These are phyloP conservation scores for Distichodus sexfasciatus DNA, from an alignment of 2,797 vertebrate species.

Conservation along the genomic window DNA sequence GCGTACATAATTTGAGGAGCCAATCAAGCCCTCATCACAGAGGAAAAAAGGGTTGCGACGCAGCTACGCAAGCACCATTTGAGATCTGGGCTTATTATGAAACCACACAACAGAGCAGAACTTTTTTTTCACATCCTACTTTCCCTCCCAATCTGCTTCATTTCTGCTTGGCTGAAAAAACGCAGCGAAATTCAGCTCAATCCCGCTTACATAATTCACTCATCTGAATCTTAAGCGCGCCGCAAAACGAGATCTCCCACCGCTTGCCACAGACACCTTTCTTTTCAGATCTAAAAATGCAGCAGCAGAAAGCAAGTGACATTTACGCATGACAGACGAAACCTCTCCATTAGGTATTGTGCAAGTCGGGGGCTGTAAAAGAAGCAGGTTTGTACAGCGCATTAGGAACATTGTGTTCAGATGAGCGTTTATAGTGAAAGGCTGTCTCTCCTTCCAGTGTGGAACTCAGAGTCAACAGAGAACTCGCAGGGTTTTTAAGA, in stretches of 20 bases:
- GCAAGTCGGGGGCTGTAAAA: background rate
- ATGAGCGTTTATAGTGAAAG: too few relatives aligned
- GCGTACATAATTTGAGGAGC: background rate
- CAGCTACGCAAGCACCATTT: background rate
- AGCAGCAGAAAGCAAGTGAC: background rate
- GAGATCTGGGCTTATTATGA: slow-evolving; percentile 22
- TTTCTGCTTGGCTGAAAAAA: slow-evolving; percentile 13
- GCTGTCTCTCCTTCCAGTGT: too few relatives aligned
- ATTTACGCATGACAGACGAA: background rate
- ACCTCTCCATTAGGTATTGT: too few relatives aligned
- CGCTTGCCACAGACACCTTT: background rate
- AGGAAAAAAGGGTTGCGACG: background rate
- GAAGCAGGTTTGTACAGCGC: too few relatives aligned
- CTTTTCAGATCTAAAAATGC: background rate
- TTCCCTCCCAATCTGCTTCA: slow-evolving; percentile 13
- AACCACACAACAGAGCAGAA: slow-evolving; percentile 3
- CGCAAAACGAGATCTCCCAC: background rate
- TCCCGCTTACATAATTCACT: slow-evolving; percentile 12
- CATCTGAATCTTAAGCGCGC: background rate
- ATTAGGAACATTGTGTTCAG: too few relatives aligned
- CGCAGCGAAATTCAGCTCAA: background rate
- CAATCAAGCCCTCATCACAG: background rate
- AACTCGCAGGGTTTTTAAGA: slow-evolving; percentile 55
- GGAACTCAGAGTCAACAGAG: too few relatives aligned
- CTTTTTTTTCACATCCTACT: background rate